phyloP scores from a whole-genome alignment of 2,888 invertebrate genomes.

The Drosophila atroscutellata region DNA sequence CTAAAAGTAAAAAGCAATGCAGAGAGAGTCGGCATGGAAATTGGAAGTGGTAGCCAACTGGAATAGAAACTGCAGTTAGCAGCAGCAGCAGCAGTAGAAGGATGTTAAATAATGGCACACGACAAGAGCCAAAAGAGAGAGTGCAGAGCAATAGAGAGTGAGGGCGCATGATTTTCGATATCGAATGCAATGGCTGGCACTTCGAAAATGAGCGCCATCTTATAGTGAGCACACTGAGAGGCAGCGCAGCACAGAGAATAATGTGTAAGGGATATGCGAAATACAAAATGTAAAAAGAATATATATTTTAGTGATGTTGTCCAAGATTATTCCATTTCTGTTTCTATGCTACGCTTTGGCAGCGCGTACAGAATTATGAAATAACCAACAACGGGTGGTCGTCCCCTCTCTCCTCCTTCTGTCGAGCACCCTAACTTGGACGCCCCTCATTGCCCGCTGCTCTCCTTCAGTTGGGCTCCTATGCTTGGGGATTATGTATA shows the following conservation, averaged over 20 bases:
- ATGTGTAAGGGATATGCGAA: constrained; percentile 31
- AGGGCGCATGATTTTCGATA: constrained; percentile 31
- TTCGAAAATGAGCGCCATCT: constrained; percentile 42
- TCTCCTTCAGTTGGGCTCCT: constrained; percentile 15
- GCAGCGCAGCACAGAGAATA: constrained; percentile 1
- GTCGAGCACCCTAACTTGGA: constrained; percentile 15
- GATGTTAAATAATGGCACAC: constrained; percentile 67
- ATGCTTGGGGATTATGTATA: constrained; percentile 35
- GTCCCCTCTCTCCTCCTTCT: constrained; percentile 17
- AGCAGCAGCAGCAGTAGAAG: constrained; percentile 33
- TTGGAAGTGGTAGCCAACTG: constrained; percentile 59
- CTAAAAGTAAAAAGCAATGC: constrained; percentile 23
- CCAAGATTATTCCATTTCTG: constrained; percentile 56
- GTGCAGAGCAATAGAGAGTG: constrained; percentile 21
- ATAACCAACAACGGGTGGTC: constrained; percentile 62
- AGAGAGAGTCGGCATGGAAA: constrained; percentile 42
- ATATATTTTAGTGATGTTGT: constrained; percentile 46
- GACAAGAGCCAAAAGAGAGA: constrained; percentile 19
- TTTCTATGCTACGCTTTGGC: constrained; percentile 32
- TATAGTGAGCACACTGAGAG: constrained; percentile 20
- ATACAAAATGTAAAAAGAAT: constrained; percentile 51
- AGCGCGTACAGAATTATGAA: constrained; percentile 63
- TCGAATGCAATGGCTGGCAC: constrained; percentile 38
- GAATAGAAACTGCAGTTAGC: constrained; percentile 67
- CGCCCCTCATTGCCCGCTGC: constrained; percentile 9